Conservation (phyloP, 2,797 vertebrate genomes). For the Phyllotis vaccarum region DNA sequence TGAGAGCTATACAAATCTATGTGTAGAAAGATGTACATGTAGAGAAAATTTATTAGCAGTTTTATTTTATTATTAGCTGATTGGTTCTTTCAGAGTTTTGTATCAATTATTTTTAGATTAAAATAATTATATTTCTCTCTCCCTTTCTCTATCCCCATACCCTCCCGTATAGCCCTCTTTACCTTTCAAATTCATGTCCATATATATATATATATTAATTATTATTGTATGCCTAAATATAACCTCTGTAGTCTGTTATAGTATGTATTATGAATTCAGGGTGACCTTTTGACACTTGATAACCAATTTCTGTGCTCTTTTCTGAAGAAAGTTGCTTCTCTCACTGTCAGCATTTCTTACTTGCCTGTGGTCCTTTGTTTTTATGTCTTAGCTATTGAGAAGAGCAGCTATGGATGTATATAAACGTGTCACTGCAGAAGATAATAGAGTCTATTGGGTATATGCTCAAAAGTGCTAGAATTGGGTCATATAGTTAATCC, state of each 20-base stretch:
- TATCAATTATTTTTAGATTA: background rate
- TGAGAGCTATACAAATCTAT: background rate
- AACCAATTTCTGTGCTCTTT: background rate
- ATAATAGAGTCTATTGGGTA: background rate
- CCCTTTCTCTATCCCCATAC: background rate
- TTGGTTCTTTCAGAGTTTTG: background rate
- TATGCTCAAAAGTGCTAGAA: background rate
- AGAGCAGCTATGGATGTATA: background rate
- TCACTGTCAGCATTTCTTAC: background rate
- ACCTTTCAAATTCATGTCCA: background rate
- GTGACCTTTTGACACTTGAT: background rate
- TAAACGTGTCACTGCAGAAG: background rate
- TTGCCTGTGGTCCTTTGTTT: background rate
- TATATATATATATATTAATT: background rate
- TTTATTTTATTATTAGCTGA: background rate
- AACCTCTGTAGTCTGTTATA: background rate
- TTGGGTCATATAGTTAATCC: background rate
- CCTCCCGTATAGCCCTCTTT: background rate
- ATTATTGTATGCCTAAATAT: background rate
- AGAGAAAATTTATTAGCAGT: background rate
- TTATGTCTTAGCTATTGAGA: background rate
- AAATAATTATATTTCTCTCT: background rate
- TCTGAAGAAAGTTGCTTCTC: background rate
- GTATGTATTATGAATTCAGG: background rate
- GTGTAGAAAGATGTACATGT: background rate